phyloP scores from a whole-genome alignment of 64 coral and sea anemone genomes.

The Dendrophyllia cribrosa region DNA sequence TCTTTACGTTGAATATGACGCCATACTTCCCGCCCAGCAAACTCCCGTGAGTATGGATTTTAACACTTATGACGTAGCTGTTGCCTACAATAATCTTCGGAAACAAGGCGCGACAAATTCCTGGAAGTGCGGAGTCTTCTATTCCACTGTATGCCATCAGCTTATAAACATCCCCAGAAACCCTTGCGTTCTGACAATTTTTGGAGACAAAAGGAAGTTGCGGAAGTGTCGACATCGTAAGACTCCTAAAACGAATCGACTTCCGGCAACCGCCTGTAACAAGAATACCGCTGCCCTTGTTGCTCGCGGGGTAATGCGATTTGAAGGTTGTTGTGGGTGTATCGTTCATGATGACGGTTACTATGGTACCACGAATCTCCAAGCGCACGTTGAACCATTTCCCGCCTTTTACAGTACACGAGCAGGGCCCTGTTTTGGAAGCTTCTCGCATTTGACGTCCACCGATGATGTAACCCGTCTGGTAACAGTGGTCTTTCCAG shows the following conservation, averaged over 20 bases:
- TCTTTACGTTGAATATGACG: conserved; percentile 29
- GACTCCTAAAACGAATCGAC: conserved; percentile 23
- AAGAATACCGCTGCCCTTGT: conserved; percentile 6
- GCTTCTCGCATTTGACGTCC: conserved; percentile 1
- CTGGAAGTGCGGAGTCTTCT: background rate
- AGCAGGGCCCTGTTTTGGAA: conserved; percentile 18
- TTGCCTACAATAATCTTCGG: background rate
- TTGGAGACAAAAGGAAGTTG: conserved; percentile 8
- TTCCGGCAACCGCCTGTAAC: conserved; percentile 29
- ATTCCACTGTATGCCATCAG: background rate
- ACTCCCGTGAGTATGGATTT: background rate
- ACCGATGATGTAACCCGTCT: conserved; percentile 17
- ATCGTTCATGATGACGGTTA: conserved; percentile 11
- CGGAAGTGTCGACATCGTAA: background rate
- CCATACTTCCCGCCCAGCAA: conserved; percentile 20
- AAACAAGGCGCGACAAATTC: conserved; percentile 9
- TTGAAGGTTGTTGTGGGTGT: background rate
- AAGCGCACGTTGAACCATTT: conserved; percentile 50
- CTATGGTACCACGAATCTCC: background rate
- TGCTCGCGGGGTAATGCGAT: background rate
- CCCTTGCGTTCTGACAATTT: conserved; percentile 3
- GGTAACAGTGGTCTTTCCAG: conserved; percentile 44
- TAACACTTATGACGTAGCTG: conserved; percentile 17
- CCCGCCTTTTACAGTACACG: background rate
- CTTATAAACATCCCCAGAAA: background rate